Percentiles rank a stretch among this genome's conserved stretches.
Evolutionary conservation across 2,113 vertebrate species (phyloP).

Genomic region (rabbit (Oryctolagus cuniculus)): mOryCun1.1 NC_091450.1:15591001-15591500

Average conservation of each 20-base stretch:
- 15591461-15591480: too few relatives aligned
- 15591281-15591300: not conserved
- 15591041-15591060: not conserved
- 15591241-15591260: not conserved
- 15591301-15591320: not conserved
- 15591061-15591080: not conserved
- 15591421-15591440: too few relatives aligned
- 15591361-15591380: too few relatives aligned
- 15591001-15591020: not conserved
- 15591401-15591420: too few relatives aligned
- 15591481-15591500: too few relatives aligned
- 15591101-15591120: not conserved
- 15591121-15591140: not conserved
- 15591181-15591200: not conserved
- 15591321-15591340: not conserved
- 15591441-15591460: too few relatives aligned
- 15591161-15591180: not conserved
- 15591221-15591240: not conserved
- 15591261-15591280: not conserved
- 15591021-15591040: not conserved
- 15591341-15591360: not conserved
- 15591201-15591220: not conserved
- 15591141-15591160: not conserved
- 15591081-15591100: not conserved
- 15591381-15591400: too few relatives aligned